Base-by-base conservation (phyloP, 2,113 vertebrate species). In the Argyrosomus japonicus region DNA sequence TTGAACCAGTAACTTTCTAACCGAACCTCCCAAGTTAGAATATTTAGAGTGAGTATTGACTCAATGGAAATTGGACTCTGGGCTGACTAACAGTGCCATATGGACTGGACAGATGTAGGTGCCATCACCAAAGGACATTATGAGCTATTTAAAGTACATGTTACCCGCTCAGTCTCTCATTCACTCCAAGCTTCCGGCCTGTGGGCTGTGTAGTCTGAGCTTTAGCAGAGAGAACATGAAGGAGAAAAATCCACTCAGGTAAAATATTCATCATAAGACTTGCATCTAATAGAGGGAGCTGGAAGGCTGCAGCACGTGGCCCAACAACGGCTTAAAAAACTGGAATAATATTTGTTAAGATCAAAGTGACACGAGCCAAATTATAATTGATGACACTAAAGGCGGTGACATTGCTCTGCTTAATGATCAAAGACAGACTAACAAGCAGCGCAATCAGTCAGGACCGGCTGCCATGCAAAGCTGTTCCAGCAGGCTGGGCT, bases 351-450 rank as follows among this genome's bases (percentile, higher is more conserved):
- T 93, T 93, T 93, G 89, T 91, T 73, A 70, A 83, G 86, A 93
- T 93, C 91, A 93, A 93, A 93, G 89, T 87, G 83, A 83, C 61
- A 77, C 60, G 4, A 73, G 56, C 71, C 72, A 79, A 61, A 87
- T 87, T 87, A 85, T 89, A 91, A 93, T 89, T 91, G 87, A 91
- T 91, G 87, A 87, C 85, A 79, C 86, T 87, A 77, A 89, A 81
- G 82, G 84, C 75, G 19, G 81, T 88, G 81, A 87, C 89, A 84
- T 81, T 62, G 87, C 88, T 92, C 84, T 84, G 81, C 81, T 78
- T 89, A 91, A 90, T 91, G 87, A 94, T 94, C 91, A 93, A 93
- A 93, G 91, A 88, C 88, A 87, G 82, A 73, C 75, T 87, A 89
- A 89, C 77, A 85, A 90, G 81, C 79, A 80, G 73, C 7, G 76